A percentile compares a stretch with the other conserved stretches of the same genome.
phyloP scores from a whole-genome alignment of 2,797 vertebrate species.

The Chelonia mydas region DNA sequence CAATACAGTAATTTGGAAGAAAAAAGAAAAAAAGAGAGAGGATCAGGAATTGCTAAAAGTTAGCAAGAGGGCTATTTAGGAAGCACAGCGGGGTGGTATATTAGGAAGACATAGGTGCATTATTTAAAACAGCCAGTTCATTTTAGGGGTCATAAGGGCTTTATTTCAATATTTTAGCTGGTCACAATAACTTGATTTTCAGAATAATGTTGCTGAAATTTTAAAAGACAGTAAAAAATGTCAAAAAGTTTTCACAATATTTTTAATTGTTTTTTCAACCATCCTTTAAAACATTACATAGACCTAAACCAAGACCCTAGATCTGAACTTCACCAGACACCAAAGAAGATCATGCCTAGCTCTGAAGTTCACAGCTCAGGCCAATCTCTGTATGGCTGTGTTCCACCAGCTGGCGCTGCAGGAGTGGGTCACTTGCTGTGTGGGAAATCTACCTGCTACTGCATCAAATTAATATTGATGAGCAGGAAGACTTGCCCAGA shows the following conservation, averaged over 20 bases:
- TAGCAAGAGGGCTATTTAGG: not conserved
- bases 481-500: not conserved
- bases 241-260: not conserved
- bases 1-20: not conserved
- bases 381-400: not conserved
- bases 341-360: not conserved
- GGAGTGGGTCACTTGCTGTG: not conserved
- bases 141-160: rapidly evolving
- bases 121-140: not conserved
- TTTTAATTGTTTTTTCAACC: not conserved
- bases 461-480: not conserved
- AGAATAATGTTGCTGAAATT: not conserved
- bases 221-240: not conserved
- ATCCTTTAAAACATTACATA: not conserved
- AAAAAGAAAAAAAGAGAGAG: not conserved
- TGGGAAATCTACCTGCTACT: not conserved
- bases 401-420: not conserved
- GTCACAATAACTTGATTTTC: not conserved
- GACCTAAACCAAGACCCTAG: not conserved
- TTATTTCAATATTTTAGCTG: not conserved
- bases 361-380: not conserved
- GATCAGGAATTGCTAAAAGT: not conserved
- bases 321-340: not conserved
- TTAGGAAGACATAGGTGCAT: not conserved
- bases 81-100: not conserved